Evolutionary conservation across 2,113 vertebrate genomes (phyloP).

Genomic region (Melanerpes formicivorus): DNA sequence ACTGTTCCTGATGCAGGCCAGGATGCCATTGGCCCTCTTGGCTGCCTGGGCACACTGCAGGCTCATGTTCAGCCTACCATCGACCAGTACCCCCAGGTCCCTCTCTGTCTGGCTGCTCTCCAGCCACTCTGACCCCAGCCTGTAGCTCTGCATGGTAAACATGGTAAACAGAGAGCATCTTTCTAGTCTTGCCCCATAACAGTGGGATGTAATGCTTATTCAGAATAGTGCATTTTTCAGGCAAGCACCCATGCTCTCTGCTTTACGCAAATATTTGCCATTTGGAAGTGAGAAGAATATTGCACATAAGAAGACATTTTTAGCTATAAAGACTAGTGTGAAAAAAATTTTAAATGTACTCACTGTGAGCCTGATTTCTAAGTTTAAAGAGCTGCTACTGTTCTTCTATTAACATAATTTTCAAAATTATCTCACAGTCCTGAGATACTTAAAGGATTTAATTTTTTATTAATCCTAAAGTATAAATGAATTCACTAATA

Average conservation of each 20-base stretch:
- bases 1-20: no score
- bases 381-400: neutral
- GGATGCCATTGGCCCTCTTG: no score
- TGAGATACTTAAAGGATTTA: constrained; percentile 7
- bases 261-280: neutral
- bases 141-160: no score
- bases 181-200: neutral
- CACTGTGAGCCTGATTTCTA: neutral
- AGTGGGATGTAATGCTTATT: neutral
- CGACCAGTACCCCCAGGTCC: no score
- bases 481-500: constrained; percentile 15
- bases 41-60: no score
- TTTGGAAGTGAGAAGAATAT: neutral
- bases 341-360: neutral
- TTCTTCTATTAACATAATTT: neutral
- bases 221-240: neutral
- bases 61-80: no score
- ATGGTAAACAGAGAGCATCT: neutral
- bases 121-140: no score
- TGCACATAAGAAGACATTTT: neutral
- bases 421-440: neutral
- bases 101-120: no score
- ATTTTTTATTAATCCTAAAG: constrained; percentile 8
- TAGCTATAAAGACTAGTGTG: neutral
- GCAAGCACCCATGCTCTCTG: neutral